These are phyloP conservation scores for Atherix ibis DNA, from an alignment of 2,888 invertebrate species.

Conservation along the genomic window DNA sequence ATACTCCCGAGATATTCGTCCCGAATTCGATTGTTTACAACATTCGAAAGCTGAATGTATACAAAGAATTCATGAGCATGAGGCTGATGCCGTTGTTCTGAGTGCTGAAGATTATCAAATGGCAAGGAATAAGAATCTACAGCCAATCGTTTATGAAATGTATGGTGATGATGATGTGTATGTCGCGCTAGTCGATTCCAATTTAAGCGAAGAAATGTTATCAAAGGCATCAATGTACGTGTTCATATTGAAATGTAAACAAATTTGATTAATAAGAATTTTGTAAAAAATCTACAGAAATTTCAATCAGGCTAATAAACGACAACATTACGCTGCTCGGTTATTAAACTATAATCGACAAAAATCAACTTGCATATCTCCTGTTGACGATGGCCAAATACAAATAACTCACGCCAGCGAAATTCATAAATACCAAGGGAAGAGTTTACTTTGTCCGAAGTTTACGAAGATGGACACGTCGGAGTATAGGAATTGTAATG, in stretches of 20 bases:
- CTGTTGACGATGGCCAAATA: constrained; percentile 17
- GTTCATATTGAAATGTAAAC: neutral
- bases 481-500: constrained; percentile 24
- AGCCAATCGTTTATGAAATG: constrained; percentile 26
- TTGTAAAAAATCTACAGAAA: neutral
- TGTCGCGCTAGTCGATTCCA: constrained; percentile 26
- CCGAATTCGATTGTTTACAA: constrained; percentile 59
- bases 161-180: constrained; percentile 19
- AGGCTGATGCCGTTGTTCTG: constrained; percentile 22
- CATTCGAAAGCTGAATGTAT: constrained; percentile 40
- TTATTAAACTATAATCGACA: constrained; percentile 24
- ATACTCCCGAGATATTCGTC: constrained; percentile 62
- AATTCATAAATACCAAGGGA: constrained; percentile 18
- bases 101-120: constrained; percentile 15
- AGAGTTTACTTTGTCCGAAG: constrained; percentile 26
- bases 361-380: constrained; percentile 19
- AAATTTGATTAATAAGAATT: neutral
- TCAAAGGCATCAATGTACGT: constrained; percentile 25
- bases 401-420: constrained; percentile 22
- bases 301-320: constrained; percentile 19
- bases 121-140: constrained; percentile 18
- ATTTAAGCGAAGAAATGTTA: constrained; percentile 18
- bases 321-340: constrained; percentile 25
- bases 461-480: constrained; percentile 24
- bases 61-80: constrained; percentile 17